Evolutionary conservation across 2,113 vertebrate species (phyloP), one percentile per base, ranked within the genome.

Genomic region (Melanerpes formicivorus): DNA sequence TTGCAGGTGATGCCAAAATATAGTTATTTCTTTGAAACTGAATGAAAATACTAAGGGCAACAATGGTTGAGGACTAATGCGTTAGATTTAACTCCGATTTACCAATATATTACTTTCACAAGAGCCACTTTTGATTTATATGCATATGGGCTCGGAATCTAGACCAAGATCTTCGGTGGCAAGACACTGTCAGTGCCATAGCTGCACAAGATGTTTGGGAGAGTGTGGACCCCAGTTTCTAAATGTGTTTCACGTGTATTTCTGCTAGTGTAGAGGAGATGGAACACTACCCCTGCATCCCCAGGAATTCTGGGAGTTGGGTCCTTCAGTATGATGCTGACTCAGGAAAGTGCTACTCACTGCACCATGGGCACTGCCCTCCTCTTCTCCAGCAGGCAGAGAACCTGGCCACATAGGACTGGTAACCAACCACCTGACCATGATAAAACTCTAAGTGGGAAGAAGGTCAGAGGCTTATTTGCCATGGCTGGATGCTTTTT

Each of bases 381-480:
- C 27, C 42, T 71, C 32, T 62, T 70, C 76, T 84, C 48, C 50
- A 67, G 60, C 67, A 75, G 37, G 40, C 46, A 58, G 56, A 80
- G 72, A 59, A 44, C 29, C 19, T 5, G 1, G 7, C 42, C 16
- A 4, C 1, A 1, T 42, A 58, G 18, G 22, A 18, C 63, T 63
- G 42, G 34, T 50, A 46, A 62, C 60, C 44, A 30, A 2, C 42
- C 1, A 4, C 59, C 26, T 69, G n/a, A 63, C 50, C 59, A 63
- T 1, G 2, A 44, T 30, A 18, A 67, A 75, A 26, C 27, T 78
- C 29, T 59, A 11, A 58, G 30, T 34, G 62, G 48, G 64, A 78
- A 50, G 84, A 77, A 90, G 69, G 50, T 93, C 64, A 83, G 76
- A 84, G 64, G 56, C 71, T 83, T 62, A 74, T 89, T 88, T 90